A percentile compares a stretch with the other conserved stretches of the same genome.
Conservation (phyloP, 2,797 vertebrate species). For the Heterohyrax brucei region DNA sequence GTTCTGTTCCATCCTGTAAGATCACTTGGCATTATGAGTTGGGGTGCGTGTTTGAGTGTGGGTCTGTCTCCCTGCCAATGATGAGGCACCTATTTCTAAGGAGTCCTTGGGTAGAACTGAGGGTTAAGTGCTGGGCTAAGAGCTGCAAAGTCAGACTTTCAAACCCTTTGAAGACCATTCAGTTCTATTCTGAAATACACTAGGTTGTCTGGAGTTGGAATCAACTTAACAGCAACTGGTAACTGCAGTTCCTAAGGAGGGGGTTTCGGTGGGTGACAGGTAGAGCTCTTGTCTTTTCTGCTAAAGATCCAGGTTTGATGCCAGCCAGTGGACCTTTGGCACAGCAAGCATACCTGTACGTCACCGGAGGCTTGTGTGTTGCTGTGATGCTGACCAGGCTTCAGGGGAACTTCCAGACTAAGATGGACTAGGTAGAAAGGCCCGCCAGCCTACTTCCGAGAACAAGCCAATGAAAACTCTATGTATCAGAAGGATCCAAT, state of each 20-base stretch:
- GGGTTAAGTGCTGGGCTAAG: background rate
- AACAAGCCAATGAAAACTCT: too few relatives aligned
- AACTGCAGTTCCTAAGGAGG: background rate
- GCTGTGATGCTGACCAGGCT: background rate
- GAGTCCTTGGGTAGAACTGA: background rate
- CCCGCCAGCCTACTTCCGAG: too few relatives aligned
- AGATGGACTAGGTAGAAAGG: background rate
- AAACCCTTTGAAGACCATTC: background rate
- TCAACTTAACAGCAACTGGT: background rate
- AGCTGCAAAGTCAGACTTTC: background rate
- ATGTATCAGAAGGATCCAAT: too few relatives aligned
- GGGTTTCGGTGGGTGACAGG: background rate
- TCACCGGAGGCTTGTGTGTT: background rate
- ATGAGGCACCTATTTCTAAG: background rate
- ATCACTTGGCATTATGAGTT: background rate
- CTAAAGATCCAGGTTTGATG: background rate
- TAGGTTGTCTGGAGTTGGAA: background rate
- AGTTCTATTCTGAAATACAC: background rate
- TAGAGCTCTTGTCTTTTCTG: background rate
- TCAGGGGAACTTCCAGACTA: background rate
- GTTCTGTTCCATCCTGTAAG: background rate
- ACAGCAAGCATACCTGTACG: background rate
- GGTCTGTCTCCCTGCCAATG: background rate
- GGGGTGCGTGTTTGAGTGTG: background rate
- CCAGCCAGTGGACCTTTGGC: background rate